phyloP scores from a whole-genome alignment of 2,113 vertebrate species.

The Urocynchramus pylzowi region DNA sequence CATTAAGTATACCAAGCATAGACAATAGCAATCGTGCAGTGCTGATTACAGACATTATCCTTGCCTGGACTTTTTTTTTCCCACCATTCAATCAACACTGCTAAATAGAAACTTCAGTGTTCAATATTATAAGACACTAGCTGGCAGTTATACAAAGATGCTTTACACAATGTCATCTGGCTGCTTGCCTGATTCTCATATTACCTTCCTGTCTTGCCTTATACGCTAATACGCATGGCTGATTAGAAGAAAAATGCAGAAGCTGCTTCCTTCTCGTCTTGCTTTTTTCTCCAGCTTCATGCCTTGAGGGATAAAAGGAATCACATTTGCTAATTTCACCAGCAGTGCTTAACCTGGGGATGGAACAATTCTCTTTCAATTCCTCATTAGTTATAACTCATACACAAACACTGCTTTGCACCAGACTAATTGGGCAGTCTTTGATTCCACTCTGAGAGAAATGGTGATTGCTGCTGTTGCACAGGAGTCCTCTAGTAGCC shows the following conservation, averaged over 20 bases:
- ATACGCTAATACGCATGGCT: slow-evolving; percentile 48
- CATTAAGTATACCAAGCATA: slow-evolving; percentile 58
- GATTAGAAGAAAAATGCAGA: slow-evolving; percentile 63
- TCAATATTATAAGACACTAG: slow-evolving; percentile 65
- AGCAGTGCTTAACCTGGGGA: slow-evolving; percentile 32
- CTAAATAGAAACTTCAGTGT: slow-evolving; percentile 67
- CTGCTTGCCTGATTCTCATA: slow-evolving; percentile 64
- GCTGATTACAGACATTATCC: slow-evolving; percentile 67
- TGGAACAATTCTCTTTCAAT: background rate
- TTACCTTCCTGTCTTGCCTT: slow-evolving; percentile 64
- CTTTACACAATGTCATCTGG: slow-evolving; percentile 67
- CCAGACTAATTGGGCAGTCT: background rate
- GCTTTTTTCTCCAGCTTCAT: slow-evolving; percentile 41
- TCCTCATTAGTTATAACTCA: slow-evolving; percentile 16
- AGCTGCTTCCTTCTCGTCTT: slow-evolving; percentile 41
- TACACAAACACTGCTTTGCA: slow-evolving; percentile 1
- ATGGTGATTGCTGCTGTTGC: background rate
- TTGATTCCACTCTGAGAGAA: slow-evolving; percentile 22
- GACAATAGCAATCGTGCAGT: slow-evolving; percentile 56
- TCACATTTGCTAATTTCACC: slow-evolving; percentile 45
- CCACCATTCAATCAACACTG: slow-evolving; percentile 60
- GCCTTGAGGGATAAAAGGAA: slow-evolving; percentile 41
- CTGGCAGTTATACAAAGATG: slow-evolving; percentile 69
- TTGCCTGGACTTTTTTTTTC: slow-evolving; percentile 50
- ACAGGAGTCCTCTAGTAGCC: background rate